A percentile compares a stretch with the other conserved stretches of the same genome.
phyloP scores from a whole-genome alignment of 92 coral and sea anemone genomes.

The Zoanthus solanderi region DNA sequence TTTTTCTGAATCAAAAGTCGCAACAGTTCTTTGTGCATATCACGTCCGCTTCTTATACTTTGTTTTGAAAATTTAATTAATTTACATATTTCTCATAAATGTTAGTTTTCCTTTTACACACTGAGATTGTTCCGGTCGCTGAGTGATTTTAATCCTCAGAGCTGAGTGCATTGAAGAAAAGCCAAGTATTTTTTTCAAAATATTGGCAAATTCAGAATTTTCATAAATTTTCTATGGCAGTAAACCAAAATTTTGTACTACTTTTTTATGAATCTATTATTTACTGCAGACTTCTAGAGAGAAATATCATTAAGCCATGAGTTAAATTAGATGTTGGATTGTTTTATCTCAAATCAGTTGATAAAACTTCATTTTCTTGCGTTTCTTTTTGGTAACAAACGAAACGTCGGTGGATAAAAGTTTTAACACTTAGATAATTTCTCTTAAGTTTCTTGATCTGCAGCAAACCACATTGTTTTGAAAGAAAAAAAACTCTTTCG shows the following conservation, averaged over 20 bases:
- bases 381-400: too few relatives aligned
- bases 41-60: neutral
- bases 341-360: too few relatives aligned
- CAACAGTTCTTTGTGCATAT: neutral
- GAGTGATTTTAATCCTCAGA: neutral
- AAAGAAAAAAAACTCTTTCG: neutral
- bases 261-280: too few relatives aligned
- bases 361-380: too few relatives aligned
- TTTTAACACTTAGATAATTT: neutral
- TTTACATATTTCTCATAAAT: conserved; percentile 35
- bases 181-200: neutral
- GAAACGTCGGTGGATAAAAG: neutral
- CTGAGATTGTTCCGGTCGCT: conserved; percentile 29
- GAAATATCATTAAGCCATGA: too few relatives aligned
- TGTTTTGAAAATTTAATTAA: neutral
- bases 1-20: conserved; percentile 11
- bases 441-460: neutral
- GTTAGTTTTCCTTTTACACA: conserved; percentile 38
- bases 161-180: neutral
- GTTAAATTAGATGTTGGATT: too few relatives aligned
- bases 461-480: neutral
- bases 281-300: too few relatives aligned
- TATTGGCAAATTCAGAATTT: too few relatives aligned
- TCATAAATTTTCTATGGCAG: too few relatives aligned
- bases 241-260: too few relatives aligned